Percentiles rank a stretch among this genome's conserved stretches.
phyloP scores from a whole-genome alignment of 2,888 invertebrate species.

The Laspeyria flexula region DNA sequence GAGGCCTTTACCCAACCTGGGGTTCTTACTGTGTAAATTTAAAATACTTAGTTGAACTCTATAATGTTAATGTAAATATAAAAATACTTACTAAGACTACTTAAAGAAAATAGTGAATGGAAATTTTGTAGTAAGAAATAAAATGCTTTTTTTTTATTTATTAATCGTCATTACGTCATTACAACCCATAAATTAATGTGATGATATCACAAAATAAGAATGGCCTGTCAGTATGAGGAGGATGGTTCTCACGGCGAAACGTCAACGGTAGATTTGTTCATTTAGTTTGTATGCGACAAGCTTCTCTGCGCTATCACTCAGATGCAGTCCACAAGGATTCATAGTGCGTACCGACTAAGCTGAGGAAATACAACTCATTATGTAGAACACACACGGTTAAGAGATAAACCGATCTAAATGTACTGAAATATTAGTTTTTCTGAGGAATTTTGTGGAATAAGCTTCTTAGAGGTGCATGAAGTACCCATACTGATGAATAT shows the following conservation, averaged over 20 bases:
- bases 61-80: too few species aligned
- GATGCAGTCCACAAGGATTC: slow-evolving; percentile 56
- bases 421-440: neutral
- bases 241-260: slow-evolving; percentile 27
- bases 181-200: too few species aligned
- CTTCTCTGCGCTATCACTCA: slow-evolving; percentile 40
- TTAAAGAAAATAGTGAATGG: too few species aligned
- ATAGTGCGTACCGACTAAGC: slow-evolving; percentile 51
- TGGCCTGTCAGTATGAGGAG: slow-evolving; percentile 5
- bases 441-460: neutral
- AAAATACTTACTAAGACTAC: too few species aligned
- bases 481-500: too few species aligned
- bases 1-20: too few species aligned
- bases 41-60: too few species aligned
- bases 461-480: neutral
- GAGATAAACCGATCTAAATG: neutral
- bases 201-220: slow-evolving; percentile 1
- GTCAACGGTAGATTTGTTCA: slow-evolving; percentile 49
- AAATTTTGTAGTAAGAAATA: too few species aligned
- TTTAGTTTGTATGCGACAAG: slow-evolving; percentile 57
- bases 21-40: too few species aligned
- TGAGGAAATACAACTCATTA: slow-evolving; percentile 58
- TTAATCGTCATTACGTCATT: too few species aligned
- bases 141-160: too few species aligned
- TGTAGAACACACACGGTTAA: slow-evolving; percentile 37